Percentiles rank a stretch among this genome's conserved stretches.
Conservation (phyloP, 2,113 vertebrate species). For the Leuciscus idus region DNA sequence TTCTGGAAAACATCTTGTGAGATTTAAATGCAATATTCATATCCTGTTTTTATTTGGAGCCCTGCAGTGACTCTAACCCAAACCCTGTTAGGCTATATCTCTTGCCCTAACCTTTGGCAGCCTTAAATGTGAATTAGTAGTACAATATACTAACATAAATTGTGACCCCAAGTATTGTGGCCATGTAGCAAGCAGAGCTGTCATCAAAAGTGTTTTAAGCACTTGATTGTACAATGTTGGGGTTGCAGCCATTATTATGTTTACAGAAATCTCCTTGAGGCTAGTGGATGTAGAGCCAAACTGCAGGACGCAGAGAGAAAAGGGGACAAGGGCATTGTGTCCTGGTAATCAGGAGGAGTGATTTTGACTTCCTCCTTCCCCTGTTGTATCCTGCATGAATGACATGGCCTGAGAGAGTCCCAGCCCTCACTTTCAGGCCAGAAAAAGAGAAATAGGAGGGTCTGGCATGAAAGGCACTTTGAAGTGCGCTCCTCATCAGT, state of each 20-base stretch:
- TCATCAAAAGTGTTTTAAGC: background rate
- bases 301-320: background rate
- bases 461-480: conserved; percentile 40
- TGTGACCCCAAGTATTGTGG: background rate
- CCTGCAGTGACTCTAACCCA: background rate
- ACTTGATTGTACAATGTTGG: background rate
- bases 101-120: background rate
- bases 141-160: background rate
- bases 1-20: background rate
- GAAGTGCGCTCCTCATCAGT: conserved; percentile 41
- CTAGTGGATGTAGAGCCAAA: conserved; percentile 1
- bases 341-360: conserved; percentile 48
- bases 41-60: background rate
- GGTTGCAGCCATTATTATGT: conserved; percentile 15
- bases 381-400: conserved; percentile 24
- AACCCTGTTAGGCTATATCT: background rate
- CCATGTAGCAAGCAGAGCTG: background rate
- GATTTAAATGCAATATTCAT: background rate
- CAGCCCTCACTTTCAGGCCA: background rate
- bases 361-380: conserved; percentile 56
- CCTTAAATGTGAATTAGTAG: background rate
- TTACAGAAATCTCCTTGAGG: conserved; percentile 3
- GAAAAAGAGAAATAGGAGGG: conserved; percentile 29
- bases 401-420: conserved; percentile 8
- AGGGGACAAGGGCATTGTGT: conserved; percentile 37